Base-by-base conservation (phyloP, 2,888 invertebrate species). In the Cheilosia variabilis region DNA sequence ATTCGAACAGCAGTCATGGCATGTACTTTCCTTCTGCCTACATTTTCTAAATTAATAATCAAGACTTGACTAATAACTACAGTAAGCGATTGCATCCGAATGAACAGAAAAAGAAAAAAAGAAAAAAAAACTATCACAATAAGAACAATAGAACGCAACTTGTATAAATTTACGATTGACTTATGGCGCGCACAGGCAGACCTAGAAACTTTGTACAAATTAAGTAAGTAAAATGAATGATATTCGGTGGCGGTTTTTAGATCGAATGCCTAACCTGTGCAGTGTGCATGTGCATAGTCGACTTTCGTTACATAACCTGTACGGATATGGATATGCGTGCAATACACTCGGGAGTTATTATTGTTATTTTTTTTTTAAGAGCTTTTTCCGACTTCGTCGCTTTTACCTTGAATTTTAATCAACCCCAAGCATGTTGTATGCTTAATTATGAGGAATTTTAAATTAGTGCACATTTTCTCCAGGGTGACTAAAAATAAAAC, bases 401-500 rank as follows among this genome's bases (percentile, higher is more conserved):
- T 19, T 66, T 72, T 57, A 60, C 82, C 78, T 83, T 83, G 78
- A 83, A 83, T 72, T 83, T 62, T 50, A 82, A 82, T 77, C 72
- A 62, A 19, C 27, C 37, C 22, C 63, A 31, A 7, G 4, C 19
- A 1, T 52, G 34, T 19, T 53, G 7, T n/a, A n/a, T n/a, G n/a
- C n/a, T 52, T 24, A 53, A 24, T 37, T 65, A 13, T 24, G 19
- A 31, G 13, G 27, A 43, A 55, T 55, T 55, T 31, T 1, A 41
- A 68, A 55, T 55, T 22, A 62, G 24, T 45, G 62, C 62, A 45
- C 62, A 50, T 47, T 10, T 10, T 41, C 27, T 55, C 24, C 53
- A 68, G 24, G 27, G 43, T 43, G 24, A 5, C 15, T 41, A 17
- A 3, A 24, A 66, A 52, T 50, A n/a, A 24, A 66, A 37, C 6